Evolutionary conservation across 2,888 invertebrate species (phyloP).

Genomic region (Calephelis perditalis): DNA sequence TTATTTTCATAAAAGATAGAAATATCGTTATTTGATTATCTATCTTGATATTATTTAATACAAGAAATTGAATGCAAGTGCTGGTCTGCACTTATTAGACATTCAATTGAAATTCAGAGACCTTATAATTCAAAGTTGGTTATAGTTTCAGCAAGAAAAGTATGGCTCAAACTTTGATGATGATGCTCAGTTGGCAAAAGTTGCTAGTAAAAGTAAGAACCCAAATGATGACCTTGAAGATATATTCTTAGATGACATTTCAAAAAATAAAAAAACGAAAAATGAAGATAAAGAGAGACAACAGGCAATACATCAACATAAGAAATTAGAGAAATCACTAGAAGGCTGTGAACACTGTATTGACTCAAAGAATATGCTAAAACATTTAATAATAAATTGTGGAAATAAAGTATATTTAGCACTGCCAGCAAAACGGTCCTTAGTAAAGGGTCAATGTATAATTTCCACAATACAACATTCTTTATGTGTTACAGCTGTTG

Average conservation of each 20-base stretch:
- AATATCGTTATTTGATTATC: too few species aligned
- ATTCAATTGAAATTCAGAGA: too few species aligned
- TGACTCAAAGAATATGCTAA: constrained; percentile 87
- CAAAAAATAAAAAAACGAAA: constrained; percentile 80
- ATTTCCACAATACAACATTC: constrained; percentile 91
- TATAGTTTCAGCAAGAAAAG: constrained; percentile 88
- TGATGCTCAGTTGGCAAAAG: constrained; percentile 87
- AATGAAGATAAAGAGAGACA: constrained; percentile 80
- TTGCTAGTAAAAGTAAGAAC: constrained; percentile 81
- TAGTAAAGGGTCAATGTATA: constrained; percentile 91
- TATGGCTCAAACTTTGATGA: constrained; percentile 88
- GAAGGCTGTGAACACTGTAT: constrained; percentile 91
- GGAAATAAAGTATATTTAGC: constrained; percentile 91
- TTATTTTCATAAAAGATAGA: too few species aligned
- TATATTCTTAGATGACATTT: constrained; percentile 88
- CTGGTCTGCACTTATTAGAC: too few species aligned
- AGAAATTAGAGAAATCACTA: constrained; percentile 81
- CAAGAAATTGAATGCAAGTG: too few species aligned
- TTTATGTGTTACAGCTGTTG: constrained; percentile 87
- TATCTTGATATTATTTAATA: too few species aligned
- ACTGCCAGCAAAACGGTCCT: constrained; percentile 87
- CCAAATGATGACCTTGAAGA: constrained; percentile 90
- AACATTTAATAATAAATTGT: constrained; percentile 90
- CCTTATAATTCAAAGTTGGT: constrained; percentile 26
- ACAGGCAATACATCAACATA: constrained; percentile 85